Conservation (phyloP, 2,888 invertebrate species). For the Tetragnatha montana region DNA sequence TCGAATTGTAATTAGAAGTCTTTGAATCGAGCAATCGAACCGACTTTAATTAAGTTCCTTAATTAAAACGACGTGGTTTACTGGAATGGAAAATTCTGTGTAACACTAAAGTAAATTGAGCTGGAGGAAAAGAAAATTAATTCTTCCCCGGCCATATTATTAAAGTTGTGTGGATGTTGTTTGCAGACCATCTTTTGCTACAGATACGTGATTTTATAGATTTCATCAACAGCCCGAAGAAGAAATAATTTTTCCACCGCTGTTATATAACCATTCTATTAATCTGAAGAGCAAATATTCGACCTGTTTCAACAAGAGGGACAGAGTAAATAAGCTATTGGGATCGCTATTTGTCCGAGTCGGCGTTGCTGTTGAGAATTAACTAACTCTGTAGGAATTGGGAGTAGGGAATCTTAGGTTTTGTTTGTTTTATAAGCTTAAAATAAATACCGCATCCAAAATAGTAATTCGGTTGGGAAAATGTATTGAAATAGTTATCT, state of each 20-base stretch:
- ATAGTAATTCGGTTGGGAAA: too few relatives aligned
- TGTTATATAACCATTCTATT: not conserved
- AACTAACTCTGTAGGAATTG: too few relatives aligned
- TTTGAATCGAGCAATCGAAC: constrained; percentile 41
- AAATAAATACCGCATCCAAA: too few relatives aligned
- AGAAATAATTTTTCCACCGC: not conserved
- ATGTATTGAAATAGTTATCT: too few relatives aligned
- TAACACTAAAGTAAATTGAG: constrained; percentile 16
- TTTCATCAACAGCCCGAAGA: not conserved
- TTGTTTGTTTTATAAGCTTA: too few relatives aligned
- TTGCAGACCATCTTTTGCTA: constrained; percentile 10
- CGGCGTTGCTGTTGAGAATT: not conserved
- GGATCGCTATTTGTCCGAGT: not conserved
- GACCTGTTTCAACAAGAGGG: not conserved
- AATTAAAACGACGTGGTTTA: constrained; percentile 53
- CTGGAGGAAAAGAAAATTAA: constrained; percentile 29
- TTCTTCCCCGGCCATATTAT: constrained; percentile 18
- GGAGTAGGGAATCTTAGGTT: too few relatives aligned
- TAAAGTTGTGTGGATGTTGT: constrained; percentile 17
- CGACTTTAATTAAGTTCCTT: constrained; percentile 55
- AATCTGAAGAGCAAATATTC: not conserved
- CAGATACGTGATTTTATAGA: constrained; percentile 14
- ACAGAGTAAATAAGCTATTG: not conserved
- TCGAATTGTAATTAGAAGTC: constrained; percentile 46
- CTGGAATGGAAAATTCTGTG: constrained; percentile 38